These are phyloP conservation scores for Hermetia illucens DNA, from an alignment of 1,140 invertebrate genomes.

Conservation along the genomic window DNA sequence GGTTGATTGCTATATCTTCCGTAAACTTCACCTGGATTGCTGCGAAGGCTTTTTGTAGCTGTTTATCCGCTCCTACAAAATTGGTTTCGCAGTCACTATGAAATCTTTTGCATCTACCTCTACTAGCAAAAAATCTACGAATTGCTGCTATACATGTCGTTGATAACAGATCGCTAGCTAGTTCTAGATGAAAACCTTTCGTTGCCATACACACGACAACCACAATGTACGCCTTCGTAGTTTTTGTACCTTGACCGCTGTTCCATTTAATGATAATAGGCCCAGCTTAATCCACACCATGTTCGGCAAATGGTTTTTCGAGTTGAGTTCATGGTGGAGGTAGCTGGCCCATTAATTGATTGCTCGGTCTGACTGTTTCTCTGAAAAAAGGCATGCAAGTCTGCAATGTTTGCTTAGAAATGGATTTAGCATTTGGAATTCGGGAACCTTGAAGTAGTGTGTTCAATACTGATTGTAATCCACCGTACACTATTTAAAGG, in stretches of 20 bases:
- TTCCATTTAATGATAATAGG: constrained; percentile 11
- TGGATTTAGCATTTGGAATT: constrained; percentile 6
- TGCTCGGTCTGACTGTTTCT: background rate
- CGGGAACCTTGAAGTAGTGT: constrained; percentile 10
- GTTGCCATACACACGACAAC: constrained; percentile 10
- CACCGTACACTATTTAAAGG: constrained; percentile 5
- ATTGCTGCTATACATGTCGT: too few relatives aligned
- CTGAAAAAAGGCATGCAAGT: too few relatives aligned
- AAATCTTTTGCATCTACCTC: too few relatives aligned
- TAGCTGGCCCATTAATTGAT: constrained; percentile 14
- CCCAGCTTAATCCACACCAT: constrained; percentile 21
- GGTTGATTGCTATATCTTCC: too few relatives aligned
- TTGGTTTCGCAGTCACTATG: background rate
- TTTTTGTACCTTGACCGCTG: background rate
- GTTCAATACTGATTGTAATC: too few relatives aligned
- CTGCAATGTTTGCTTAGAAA: constrained; percentile 10
- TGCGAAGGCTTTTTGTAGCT: constrained; percentile 10
- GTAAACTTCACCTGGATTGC: too few relatives aligned
- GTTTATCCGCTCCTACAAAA: background rate
- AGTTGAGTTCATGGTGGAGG: constrained; percentile 7
- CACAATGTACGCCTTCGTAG: constrained; percentile 8
- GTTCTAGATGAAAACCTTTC: constrained; percentile 16
- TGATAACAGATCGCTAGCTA: too few relatives aligned
- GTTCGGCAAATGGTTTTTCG: too few relatives aligned
- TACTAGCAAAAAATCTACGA: too few relatives aligned